A percentile compares a stretch with the other conserved stretches of the same genome.
Evolutionary conservation across 2,113 vertebrate species (phyloP).

Genomic region (Centropus bengalensis): DNA sequence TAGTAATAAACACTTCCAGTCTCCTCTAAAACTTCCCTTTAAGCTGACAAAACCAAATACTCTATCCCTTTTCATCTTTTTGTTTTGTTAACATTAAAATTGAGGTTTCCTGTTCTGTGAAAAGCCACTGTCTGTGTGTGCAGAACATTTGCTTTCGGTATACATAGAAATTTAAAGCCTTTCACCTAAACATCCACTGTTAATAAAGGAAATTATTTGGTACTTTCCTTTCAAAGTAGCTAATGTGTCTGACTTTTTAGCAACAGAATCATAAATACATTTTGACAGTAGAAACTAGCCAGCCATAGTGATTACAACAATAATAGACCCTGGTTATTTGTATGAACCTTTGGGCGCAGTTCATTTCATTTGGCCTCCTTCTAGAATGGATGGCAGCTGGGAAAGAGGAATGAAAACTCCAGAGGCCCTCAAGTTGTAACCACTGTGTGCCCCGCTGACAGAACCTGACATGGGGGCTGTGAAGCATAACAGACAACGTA

Average conservation of each 20-base stretch:
- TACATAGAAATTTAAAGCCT: background rate
- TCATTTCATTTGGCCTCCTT: background rate
- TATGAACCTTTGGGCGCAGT: background rate
- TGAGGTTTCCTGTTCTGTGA: background rate
- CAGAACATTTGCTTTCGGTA: background rate
- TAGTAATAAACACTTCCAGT: background rate
- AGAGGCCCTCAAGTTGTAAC: background rate
- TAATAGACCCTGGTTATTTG: background rate
- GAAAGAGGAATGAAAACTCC: background rate
- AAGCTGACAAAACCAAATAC: background rate
- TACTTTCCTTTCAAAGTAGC: background rate
- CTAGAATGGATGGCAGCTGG: background rate
- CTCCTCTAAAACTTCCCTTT: background rate
- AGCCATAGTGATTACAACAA: background rate
- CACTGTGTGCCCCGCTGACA: background rate
- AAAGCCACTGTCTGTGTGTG: background rate
- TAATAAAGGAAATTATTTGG: slow-evolving; percentile 15
- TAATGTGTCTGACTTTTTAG: background rate
- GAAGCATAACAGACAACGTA: fast-evolving
- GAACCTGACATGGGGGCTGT: background rate
- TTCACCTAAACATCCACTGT: background rate
- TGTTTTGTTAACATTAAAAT: background rate
- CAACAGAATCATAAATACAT: background rate
- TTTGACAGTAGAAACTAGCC: background rate
- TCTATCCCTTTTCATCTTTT: background rate